phyloP scores from a whole-genome alignment of 2,113 vertebrate species.

The Callocephalon fimbriatum region DNA sequence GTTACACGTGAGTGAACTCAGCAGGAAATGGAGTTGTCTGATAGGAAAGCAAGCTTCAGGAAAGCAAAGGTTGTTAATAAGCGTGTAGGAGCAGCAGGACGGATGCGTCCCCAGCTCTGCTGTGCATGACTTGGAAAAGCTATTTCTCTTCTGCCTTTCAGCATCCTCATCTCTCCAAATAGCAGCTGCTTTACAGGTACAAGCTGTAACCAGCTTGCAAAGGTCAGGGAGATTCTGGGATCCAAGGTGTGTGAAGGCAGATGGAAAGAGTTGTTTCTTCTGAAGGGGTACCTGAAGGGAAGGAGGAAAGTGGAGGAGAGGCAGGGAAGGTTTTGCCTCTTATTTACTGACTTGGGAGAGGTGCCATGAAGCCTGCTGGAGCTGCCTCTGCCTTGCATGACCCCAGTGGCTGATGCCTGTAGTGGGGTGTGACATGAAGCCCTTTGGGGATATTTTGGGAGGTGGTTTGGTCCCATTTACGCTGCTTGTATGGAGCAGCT shows the following conservation, averaged over 20 bases:
- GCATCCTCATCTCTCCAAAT: neutral
- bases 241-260: neutral
- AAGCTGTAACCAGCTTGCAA: neutral
- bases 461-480: neutral
- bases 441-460: neutral
- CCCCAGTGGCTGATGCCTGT: neutral
- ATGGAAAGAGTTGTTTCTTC: neutral
- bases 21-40: neutral
- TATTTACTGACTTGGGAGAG: neutral
- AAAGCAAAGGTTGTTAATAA: neutral
- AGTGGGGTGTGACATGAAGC: neutral
- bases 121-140: neutral
- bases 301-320: neutral
- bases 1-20: neutral
- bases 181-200: neutral
- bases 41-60: neutral
- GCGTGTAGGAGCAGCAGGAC: rapidly evolving
- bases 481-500: neutral
- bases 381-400: rapidly evolving
- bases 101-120: neutral
- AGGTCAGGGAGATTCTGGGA: neutral
- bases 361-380: neutral
- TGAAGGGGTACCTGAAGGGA: neutral
- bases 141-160: neutral
- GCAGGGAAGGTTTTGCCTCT: neutral